These are phyloP conservation scores for Phenganax stokvisi DNA, from an alignment of 92 coral and sea anemone genomes.

Conservation along the genomic window DNA sequence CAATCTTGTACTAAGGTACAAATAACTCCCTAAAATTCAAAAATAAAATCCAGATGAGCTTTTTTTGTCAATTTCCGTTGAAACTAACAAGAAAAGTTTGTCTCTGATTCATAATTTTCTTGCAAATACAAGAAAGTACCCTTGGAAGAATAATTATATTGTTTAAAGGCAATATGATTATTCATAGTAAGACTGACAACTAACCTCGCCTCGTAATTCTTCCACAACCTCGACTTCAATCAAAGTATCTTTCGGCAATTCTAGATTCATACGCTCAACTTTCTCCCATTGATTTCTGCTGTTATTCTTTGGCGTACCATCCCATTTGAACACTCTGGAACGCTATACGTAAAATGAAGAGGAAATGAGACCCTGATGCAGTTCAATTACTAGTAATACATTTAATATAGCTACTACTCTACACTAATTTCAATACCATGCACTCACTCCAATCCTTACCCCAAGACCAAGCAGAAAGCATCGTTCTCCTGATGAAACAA, in stretches of 20 bases:
- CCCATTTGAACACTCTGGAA: constrained; percentile 67
- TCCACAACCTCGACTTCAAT: constrained; percentile 83
- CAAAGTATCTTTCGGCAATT: constrained; percentile 79
- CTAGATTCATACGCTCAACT: constrained; percentile 58
- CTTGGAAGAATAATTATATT: too few relatives aligned
- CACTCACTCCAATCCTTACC: constrained; percentile 49
- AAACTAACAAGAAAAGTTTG: too few relatives aligned
- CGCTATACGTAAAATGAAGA: constrained; percentile 48
- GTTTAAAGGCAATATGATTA: neutral
- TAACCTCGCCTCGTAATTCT: constrained; percentile 87
- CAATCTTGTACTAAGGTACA: too few relatives aligned
- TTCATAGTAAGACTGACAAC: neutral
- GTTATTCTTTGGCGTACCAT: constrained; percentile 58
- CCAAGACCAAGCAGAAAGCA: constrained; percentile 79
- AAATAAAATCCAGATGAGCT: neutral
- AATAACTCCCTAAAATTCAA: neutral
- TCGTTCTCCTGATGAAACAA: constrained; percentile 79
- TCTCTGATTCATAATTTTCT: neutral
- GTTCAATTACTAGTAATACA: neutral
- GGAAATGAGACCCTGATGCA: neutral
- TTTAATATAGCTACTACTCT: neutral
- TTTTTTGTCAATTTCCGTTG: too few relatives aligned
- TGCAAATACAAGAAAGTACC: neutral
- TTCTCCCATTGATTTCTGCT: constrained; percentile 67
- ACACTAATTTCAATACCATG: neutral